Conservation (phyloP, 2,888 invertebrate genomes). For the Lasioglossum figueresi region DNA sequence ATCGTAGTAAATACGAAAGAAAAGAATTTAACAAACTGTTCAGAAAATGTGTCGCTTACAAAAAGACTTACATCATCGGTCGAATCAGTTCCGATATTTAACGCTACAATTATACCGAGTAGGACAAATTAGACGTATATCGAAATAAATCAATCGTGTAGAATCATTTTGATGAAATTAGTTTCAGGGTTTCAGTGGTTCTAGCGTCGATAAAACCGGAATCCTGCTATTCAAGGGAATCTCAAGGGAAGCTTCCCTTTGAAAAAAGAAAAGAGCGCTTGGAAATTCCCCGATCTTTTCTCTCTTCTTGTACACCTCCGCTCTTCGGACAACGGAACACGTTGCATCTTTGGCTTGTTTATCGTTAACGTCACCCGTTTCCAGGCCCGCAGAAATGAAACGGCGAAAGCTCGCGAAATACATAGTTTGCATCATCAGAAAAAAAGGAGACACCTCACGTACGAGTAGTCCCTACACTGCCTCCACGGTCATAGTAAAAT, state of each 20-base stretch:
- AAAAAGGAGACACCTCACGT: conserved; percentile 14
- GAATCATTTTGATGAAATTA: not conserved
- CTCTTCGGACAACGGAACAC: conserved; percentile 42
- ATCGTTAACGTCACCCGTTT: conserved; percentile 27
- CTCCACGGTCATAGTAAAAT: not conserved
- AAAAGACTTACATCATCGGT: not conserved
- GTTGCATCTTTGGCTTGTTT: conserved; percentile 64
- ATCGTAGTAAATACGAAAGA: conserved; percentile 15
- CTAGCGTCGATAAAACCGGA: not conserved
- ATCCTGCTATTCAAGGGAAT: not conserved
- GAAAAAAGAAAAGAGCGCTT: conserved; percentile 2
- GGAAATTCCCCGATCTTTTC: conserved; percentile 18
- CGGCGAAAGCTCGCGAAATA: conserved; percentile 18
- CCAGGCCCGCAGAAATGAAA: conserved; percentile 32
- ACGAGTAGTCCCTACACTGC: conserved; percentile 22
- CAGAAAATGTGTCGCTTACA: not conserved
- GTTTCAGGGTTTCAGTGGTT: not conserved
- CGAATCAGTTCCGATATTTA: not conserved
- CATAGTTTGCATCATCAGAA: conserved; percentile 1
- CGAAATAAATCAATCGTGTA: not conserved
- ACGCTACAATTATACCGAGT: not conserved
- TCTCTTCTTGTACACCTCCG: conserved; percentile 6
- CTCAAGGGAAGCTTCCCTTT: not conserved
- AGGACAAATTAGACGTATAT: not conserved
- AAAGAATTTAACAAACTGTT: not conserved